phyloP scores from a whole-genome alignment of 1,140 invertebrate genomes.

The Sinonovacula constricta region DNA sequence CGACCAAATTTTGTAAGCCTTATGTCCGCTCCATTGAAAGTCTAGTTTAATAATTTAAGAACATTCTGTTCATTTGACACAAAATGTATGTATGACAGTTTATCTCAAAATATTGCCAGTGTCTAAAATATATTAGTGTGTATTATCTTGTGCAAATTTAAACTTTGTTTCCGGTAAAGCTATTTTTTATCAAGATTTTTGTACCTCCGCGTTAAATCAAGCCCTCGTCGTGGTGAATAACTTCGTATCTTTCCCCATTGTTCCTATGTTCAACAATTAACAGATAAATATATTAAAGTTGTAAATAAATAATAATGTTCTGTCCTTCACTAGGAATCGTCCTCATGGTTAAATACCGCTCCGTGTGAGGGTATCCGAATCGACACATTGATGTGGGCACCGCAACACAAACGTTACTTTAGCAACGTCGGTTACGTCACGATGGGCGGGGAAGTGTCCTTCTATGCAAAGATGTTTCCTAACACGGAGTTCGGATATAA shows the following conservation, averaged over 20 bases:
- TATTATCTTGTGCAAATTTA: too few relatives aligned
- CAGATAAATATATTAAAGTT: background rate
- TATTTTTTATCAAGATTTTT: too few relatives aligned
- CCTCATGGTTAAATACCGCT: background rate
- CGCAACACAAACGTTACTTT: conserved; percentile 15
- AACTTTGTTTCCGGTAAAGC: too few relatives aligned
- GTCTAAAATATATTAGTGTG: too few relatives aligned
- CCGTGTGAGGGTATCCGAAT: conserved; percentile 6
- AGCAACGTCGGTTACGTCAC: conserved; percentile 27
- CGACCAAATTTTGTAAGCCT: too few relatives aligned
- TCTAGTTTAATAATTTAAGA: too few relatives aligned
- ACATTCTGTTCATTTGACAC: too few relatives aligned
- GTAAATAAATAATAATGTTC: background rate
- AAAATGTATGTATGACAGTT: too few relatives aligned
- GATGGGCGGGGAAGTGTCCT: background rate
- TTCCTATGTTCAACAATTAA: background rate
- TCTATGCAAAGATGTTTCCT: conserved; percentile 45
- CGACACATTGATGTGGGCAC: conserved; percentile 32
- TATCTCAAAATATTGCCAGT: too few relatives aligned
- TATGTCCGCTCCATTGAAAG: too few relatives aligned
- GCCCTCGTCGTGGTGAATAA: background rate
- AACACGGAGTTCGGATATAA: conserved; percentile 54
- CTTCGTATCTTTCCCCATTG: background rate
- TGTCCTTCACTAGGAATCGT: background rate
- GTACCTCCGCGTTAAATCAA: background rate